Evolutionary conservation across 2,888 invertebrate genomes (phyloP).

Genomic region (Hemaris fuciformis): DNA sequence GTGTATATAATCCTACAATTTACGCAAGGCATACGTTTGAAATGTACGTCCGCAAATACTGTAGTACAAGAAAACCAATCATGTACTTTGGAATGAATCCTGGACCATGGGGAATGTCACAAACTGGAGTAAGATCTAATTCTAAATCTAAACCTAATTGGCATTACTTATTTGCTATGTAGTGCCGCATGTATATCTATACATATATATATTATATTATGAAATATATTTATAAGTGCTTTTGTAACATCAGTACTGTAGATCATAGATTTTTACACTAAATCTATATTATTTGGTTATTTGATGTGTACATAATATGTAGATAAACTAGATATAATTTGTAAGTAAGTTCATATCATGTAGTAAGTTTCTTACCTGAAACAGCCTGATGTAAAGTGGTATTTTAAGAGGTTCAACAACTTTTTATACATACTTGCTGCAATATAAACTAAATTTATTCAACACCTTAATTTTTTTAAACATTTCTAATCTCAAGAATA

Average conservation of each 20-base stretch:
- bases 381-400: too few relatives aligned
- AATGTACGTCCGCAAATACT: constrained; percentile 87
- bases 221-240: neutral
- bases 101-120: constrained; percentile 98
- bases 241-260: neutral
- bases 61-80: constrained; percentile 84
- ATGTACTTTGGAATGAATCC: constrained; percentile 97
- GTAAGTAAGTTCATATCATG: too few relatives aligned
- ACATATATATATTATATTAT: too few relatives aligned
- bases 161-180: neutral
- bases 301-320: too few relatives aligned
- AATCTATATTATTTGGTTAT: too few relatives aligned
- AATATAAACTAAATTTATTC: too few relatives aligned
- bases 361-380: neutral
- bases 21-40: constrained; percentile 91
- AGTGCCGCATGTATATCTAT: neutral
- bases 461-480: too few relatives aligned
- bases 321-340: too few relatives aligned
- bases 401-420: too few relatives aligned
- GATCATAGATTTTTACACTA: too few relatives aligned
- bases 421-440: too few relatives aligned
- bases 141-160: neutral
- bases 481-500: too few relatives aligned
- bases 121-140: constrained; percentile 88
- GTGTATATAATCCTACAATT: constrained; percentile 91